phyloP scores from a whole-genome alignment of 2,888 invertebrate genomes.

The Thereva nobilitata region DNA sequence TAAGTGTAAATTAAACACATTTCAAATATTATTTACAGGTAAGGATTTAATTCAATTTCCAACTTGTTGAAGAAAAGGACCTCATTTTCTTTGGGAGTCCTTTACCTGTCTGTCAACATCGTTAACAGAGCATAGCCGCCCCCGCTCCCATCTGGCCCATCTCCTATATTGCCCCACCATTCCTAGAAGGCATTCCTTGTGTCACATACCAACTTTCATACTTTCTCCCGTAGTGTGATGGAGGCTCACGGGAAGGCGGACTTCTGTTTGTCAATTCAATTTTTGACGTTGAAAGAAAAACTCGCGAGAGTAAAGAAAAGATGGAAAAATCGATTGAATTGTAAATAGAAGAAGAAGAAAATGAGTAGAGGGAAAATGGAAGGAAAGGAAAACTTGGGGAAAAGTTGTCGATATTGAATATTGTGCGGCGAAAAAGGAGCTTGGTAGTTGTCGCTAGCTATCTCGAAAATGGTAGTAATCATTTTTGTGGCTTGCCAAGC shows the following conservation, averaged over 20 bases:
- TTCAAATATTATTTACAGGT: slow-evolving; percentile 33
- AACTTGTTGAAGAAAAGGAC: slow-evolving; percentile 32
- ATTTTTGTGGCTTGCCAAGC: no score
- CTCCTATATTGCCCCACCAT: neutral
- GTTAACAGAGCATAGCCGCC: slow-evolving; percentile 7
- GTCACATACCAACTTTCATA: neutral
- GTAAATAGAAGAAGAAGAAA: slow-evolving; percentile 8
- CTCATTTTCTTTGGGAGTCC: slow-evolving; percentile 29
- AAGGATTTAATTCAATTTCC: slow-evolving; percentile 32
- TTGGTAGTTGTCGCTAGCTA: neutral
- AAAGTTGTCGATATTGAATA: neutral
- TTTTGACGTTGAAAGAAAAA: slow-evolving; percentile 22
- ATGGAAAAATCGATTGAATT: slow-evolving; percentile 28
- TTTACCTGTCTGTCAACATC: slow-evolving; percentile 32
- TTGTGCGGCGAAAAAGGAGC: slow-evolving; percentile 2
- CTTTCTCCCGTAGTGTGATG: neutral
- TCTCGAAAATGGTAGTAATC: no score
- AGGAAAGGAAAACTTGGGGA: slow-evolving; percentile 15
- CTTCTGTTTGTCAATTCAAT: slow-evolving; percentile 11
- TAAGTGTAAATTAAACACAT: slow-evolving; percentile 31
- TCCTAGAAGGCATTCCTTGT: neutral
- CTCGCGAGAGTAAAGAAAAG: slow-evolving; percentile 29
- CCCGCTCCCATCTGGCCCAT: slow-evolving; percentile 5
- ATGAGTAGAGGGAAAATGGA: neutral
- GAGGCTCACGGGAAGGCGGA: slow-evolving; percentile 1